Percentiles rank a stretch among this genome's conserved stretches.
phyloP scores from a whole-genome alignment of 30 jellyfish, hydroid and myxozoan genomes.

The Aurelia aurita complex sp. Pacific region DNA sequence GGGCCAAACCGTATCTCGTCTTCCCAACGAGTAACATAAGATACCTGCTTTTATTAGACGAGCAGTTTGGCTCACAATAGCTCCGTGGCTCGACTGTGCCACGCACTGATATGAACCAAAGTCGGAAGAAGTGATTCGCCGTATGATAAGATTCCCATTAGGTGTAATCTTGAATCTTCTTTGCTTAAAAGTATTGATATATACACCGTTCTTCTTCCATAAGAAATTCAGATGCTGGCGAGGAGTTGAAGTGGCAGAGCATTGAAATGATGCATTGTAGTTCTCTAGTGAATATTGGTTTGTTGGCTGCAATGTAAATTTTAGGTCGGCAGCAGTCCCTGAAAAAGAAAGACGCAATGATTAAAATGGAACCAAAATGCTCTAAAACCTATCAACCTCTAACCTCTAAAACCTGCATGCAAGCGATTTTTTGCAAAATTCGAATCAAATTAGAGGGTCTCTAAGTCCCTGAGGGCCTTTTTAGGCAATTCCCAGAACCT shows the following conservation, averaged over 20 bases:
- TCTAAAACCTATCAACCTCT: too few species aligned
- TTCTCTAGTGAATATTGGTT: background rate
- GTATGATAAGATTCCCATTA: conserved; percentile 11
- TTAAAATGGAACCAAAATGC: background rate
- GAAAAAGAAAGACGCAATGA: background rate
- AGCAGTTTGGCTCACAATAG: conserved; percentile 48
- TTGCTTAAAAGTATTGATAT: background rate
- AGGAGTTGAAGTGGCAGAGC: conserved; percentile 16
- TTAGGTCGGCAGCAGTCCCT: conserved; percentile 4
- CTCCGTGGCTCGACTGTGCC: conserved; percentile 49
- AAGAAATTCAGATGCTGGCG: background rate
- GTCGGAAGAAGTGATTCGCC: background rate
- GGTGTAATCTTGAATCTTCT: background rate
- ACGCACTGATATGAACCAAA: conserved; percentile 50
- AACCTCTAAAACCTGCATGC: too few species aligned
- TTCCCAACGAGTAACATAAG: too few species aligned
- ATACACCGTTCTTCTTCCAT: conserved; percentile 38
- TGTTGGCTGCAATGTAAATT: conserved; percentile 19
- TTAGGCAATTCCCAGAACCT: too few species aligned
- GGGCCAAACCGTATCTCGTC: too few species aligned
- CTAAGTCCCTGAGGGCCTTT: too few species aligned
- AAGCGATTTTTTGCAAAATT: too few species aligned
- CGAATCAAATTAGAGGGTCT: too few species aligned
- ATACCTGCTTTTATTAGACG: conserved; percentile 38
- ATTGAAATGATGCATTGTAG: background rate